Percentiles rank a stretch among this genome's conserved stretches.
Conservation (phyloP, 1,140 invertebrate species). For the Zaprionus vittiger region DNA sequence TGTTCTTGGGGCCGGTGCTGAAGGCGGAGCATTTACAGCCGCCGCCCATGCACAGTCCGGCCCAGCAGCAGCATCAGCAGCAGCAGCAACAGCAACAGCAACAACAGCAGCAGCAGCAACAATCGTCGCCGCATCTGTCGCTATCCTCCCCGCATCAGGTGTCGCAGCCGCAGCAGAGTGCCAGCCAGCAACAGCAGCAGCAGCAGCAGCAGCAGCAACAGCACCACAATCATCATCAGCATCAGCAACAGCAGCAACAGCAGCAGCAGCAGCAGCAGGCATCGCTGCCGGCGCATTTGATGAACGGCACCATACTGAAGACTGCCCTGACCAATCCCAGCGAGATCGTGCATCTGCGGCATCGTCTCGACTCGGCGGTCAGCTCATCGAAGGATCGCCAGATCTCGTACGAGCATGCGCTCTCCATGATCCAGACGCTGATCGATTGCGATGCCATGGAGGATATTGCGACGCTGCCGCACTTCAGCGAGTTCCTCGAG, state of each 20-base stretch:
- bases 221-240: constrained; percentile 83
- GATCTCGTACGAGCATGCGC: constrained; percentile 91
- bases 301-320: constrained; percentile 96
- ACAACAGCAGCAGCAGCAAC: constrained; percentile 60
- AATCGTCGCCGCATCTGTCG: constrained; percentile 68
- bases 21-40: constrained; percentile 73
- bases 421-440: constrained; percentile 94
- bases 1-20: constrained; percentile 74
- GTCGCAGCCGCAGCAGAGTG: constrained; percentile 13
- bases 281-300: constrained; percentile 88
- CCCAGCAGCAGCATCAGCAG: constrained; percentile 62
- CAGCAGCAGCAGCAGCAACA: constrained; percentile 45
- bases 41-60: constrained; percentile 72
- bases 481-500: constrained; percentile 95
- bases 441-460: constrained; percentile 98
- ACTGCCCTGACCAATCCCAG: constrained; percentile 96
- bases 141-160: constrained; percentile 61
- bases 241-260: constrained; percentile 45
- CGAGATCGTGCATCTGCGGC: constrained; percentile 94
- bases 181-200: constrained; percentile 51
- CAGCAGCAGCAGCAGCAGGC: constrained; percentile 66
- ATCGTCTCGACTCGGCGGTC: constrained; percentile 93
- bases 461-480: constrained; percentile 95
- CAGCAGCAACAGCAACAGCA: constrained; percentile 56
- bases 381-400: constrained; percentile 93